A percentile compares a stretch with the other conserved stretches of the same genome.
phyloP scores from a whole-genome alignment of 2,113 vertebrate species.

The Dunckerocampus dactyliophorus region DNA sequence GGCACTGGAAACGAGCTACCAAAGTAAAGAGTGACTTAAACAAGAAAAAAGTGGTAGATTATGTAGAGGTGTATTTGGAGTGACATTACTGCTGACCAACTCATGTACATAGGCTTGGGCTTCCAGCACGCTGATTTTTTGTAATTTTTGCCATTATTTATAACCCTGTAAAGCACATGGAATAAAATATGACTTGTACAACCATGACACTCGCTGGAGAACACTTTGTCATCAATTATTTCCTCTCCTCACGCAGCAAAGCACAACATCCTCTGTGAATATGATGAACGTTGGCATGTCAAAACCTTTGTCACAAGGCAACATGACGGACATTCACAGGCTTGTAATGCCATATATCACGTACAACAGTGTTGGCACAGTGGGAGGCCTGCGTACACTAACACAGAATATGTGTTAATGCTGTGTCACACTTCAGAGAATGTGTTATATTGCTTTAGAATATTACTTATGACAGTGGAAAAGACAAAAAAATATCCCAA shows the following conservation, averaged over 20 bases:
- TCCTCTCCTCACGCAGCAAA: not conserved
- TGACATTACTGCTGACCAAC: constrained; percentile 85
- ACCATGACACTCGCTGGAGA: constrained; percentile 56
- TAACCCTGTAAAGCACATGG: constrained; percentile 97
- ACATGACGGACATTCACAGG: no score
- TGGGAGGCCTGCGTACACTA: no score
- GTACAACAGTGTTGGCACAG: no score
- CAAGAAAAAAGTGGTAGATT: constrained; percentile 26
- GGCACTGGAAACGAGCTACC: constrained; percentile 85
- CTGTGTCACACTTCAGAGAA: no score
- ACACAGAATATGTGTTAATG: no score
- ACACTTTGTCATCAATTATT: constrained; percentile 13
- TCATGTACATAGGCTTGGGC: constrained; percentile 97
- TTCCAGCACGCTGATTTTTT: constrained; percentile 97
- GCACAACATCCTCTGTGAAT: no score
- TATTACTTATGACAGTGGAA: no score
- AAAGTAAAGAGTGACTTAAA: constrained; percentile 56
- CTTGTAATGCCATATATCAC: no score
- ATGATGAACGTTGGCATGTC: no score
- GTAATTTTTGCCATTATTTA: constrained; percentile 99
- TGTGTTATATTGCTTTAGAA: no score
- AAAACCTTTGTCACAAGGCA: no score
- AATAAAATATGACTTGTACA: constrained; percentile 96
- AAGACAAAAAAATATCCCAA: no score
- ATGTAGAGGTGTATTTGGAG: constrained; percentile 76